A percentile compares a stretch with the other conserved stretches of the same genome.
These are phyloP conservation scores for Mesorhabditis spiculigera DNA, from an alignment of 2,888 invertebrate genomes.

Conservation along the genomic window DNA sequence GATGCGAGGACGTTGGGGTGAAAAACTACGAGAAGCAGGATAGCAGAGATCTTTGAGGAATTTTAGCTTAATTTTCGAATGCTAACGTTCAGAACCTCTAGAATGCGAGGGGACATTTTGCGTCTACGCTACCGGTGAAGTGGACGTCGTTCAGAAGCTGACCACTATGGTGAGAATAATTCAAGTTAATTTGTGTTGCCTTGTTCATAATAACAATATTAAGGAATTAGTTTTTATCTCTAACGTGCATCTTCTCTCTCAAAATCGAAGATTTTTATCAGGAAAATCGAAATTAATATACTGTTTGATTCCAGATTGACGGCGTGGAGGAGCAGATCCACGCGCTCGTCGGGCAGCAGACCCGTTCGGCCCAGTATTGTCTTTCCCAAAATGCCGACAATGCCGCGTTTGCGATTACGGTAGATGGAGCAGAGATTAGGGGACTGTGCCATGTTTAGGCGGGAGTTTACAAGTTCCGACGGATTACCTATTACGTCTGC, in stretches of 20 bases:
- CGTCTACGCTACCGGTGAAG: background rate
- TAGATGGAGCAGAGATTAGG: background rate
- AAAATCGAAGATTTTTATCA: too few relatives aligned
- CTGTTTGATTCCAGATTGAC: background rate
- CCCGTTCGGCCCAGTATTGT: background rate
- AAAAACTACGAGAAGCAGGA: background rate
- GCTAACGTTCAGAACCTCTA: constrained; percentile 4
- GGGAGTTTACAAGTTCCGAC: constrained; percentile 4
- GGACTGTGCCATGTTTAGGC: background rate
- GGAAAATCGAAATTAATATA: too few relatives aligned
- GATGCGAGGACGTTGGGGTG: background rate
- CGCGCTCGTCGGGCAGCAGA: background rate
- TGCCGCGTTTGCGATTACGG: background rate
- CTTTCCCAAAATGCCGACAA: background rate
- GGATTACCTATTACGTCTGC: background rate
- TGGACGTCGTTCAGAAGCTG: background rate
- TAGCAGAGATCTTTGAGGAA: too few relatives aligned
- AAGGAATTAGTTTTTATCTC: too few relatives aligned
- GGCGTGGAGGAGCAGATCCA: background rate
- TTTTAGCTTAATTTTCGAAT: background rate
- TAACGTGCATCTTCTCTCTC: too few relatives aligned
- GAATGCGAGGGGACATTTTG: constrained; percentile 1
- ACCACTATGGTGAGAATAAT: background rate
- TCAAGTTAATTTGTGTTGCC: too few relatives aligned
- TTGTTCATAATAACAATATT: too few relatives aligned